Conservation (phyloP, 2,888 invertebrate species). For the Apodemia hepburni region DNA sequence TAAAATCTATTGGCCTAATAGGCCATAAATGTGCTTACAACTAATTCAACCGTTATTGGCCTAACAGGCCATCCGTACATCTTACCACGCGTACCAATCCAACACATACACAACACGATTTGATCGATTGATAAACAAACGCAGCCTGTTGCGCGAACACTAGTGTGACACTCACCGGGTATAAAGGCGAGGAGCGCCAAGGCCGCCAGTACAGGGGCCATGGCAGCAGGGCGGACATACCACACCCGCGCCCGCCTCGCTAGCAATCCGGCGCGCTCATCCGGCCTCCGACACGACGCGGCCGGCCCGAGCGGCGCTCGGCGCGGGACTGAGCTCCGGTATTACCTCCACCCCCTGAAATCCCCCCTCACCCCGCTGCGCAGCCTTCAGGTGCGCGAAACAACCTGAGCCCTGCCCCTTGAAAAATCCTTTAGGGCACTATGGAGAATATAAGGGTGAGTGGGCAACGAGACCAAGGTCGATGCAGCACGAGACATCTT, state of each 20-base stretch:
- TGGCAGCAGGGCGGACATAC: conserved; percentile 76
- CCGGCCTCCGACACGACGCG: conserved; percentile 52
- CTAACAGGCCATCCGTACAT: background rate
- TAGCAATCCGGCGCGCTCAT: conserved; percentile 75
- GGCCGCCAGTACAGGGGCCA: conserved; percentile 70
- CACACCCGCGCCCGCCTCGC: conserved; percentile 77
- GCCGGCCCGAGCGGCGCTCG: conserved; percentile 69
- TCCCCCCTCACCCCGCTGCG: conserved; percentile 41
- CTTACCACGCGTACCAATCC: conserved; percentile 27
- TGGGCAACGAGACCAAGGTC: conserved; percentile 59
- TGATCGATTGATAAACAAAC: conserved; percentile 40
- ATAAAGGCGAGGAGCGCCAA: conserved; percentile 70
- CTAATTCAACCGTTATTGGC: background rate
- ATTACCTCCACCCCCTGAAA: conserved; percentile 37
- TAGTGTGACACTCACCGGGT: conserved; percentile 63
- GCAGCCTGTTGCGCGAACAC: conserved; percentile 58
- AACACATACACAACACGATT: conserved; percentile 66
- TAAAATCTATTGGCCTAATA: background rate
- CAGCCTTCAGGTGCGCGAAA: conserved; percentile 54
- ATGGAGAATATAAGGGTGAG: conserved; percentile 32
- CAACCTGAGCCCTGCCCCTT: conserved; percentile 45
- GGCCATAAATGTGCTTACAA: background rate
- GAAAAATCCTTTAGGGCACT: conserved; percentile 36
- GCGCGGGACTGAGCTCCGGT: conserved; percentile 67
- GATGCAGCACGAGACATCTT: conserved; percentile 45